Evolutionary conservation across 2,888 invertebrate species (phyloP), one percentile per base, ranked within the genome.

Genomic region (Malacosoma neustria): DNA sequence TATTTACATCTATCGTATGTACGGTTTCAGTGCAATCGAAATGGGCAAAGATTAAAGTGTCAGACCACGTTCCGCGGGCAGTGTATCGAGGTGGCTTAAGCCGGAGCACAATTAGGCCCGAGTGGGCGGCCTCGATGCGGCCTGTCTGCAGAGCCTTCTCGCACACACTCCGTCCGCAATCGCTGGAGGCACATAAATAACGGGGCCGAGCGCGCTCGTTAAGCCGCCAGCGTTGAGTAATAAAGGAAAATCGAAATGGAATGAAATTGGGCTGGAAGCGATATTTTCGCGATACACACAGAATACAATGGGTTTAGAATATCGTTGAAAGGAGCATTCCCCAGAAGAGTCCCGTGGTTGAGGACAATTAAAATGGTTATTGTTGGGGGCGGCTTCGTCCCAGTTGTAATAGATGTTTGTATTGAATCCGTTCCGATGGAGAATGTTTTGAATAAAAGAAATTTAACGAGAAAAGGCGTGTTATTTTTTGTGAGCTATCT

Each of bases 211-310:
- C 70, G 68, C 76, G 79, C 81, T 84, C 82, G 84, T 84, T 84
- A 85, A 82, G 84, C 80, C 71, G 74, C 73, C 73, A 75, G 74
- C 77, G 72, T 74, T 75, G 74, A 81, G 85, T 84, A 84, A 84
- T 85, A 85, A 84, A 84, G 81, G 84, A 82, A 84, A 84, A 85
- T 84, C 84, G 84, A 84, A 85, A 84, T 80, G 81, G 76, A 84
- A 84, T 82, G 79, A 84, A 84, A 84, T 82, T 82, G 84, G 82
- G 70, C 72, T 77, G 72, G 73, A 77, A 72, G 73, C 76, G 74
- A 82, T 81, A 81, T 75, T 79, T 77, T 75, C 69, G 64, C 72
- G 74, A 80, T 75, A 82, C 72, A 79, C 66, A 67, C 63, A 56
- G 63, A 70, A 57, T 49, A 76, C 73, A 74, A 77, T 74, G 70